Percentiles rank a stretch among this genome's conserved stretches.
Conservation (phyloP, 2,797 vertebrate species). For the Setipinna tenuifilis region DNA sequence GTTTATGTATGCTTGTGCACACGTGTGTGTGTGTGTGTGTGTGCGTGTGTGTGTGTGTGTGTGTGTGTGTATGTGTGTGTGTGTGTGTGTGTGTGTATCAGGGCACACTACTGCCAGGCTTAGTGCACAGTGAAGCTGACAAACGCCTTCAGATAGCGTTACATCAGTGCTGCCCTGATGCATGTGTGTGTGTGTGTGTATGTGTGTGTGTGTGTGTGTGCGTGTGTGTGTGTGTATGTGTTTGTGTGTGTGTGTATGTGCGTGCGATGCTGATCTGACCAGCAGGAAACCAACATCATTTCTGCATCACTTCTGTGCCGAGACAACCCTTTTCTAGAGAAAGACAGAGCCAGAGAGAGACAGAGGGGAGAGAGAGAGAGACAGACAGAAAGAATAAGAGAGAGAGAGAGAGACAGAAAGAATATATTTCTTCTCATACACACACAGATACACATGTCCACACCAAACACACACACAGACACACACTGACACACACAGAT, state of each 20-base stretch:
- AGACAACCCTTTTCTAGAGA: not conserved
- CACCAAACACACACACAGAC: slow-evolving; percentile 35
- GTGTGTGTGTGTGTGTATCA: slow-evolving; percentile 20
- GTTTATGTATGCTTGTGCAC: too few species aligned
- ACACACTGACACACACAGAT: not conserved
- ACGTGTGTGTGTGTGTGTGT: too few species aligned
- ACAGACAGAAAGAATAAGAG: too few species aligned
- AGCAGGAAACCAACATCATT: slow-evolving; percentile 30
- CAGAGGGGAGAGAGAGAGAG: too few species aligned
- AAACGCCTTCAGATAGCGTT: slow-evolving; percentile 25
- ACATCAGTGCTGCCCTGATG: slow-evolving; percentile 8
- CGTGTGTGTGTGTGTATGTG: too few species aligned
- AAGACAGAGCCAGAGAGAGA: too few species aligned
- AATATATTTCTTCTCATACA: not conserved
- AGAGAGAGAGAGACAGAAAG: not conserved
- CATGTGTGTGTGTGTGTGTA: too few species aligned
- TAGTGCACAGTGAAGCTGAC: not conserved
- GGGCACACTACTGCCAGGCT: not conserved
- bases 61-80: not conserved
- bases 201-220: too few species aligned
- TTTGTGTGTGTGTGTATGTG: too few species aligned
- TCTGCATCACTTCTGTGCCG: slow-evolving; percentile 23
- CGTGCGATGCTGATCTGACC: slow-evolving; percentile 40
- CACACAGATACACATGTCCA: slow-evolving; percentile 13
- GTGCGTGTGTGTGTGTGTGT: not conserved